phyloP scores from a whole-genome alignment of 2,797 vertebrate species.

The Distichodus sexfasciatus region DNA sequence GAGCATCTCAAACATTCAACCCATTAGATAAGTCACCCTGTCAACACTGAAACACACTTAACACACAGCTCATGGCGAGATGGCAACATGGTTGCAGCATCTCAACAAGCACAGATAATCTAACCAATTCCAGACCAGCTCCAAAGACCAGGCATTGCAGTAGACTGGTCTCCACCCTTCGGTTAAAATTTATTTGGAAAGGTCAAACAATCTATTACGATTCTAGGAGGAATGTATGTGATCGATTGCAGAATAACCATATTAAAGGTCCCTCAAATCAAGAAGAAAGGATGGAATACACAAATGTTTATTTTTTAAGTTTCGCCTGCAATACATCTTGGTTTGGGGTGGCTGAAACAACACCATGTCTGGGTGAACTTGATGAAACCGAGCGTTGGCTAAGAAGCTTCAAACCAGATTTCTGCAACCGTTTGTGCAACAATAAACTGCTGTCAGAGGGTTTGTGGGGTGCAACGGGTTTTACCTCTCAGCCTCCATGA shows the following conservation, averaged over 20 bases:
- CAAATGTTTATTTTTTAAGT: background rate
- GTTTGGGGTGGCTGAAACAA: background rate
- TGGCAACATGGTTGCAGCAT: constrained; percentile 15
- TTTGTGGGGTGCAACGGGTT: constrained; percentile 21
- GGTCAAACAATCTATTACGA: background rate
- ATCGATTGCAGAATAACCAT: background rate
- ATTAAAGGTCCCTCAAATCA: background rate
- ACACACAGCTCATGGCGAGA: constrained; percentile 20
- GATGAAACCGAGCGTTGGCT: constrained; percentile 15
- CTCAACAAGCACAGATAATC: constrained; percentile 33
- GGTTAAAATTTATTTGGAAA: background rate
- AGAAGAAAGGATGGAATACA: background rate
- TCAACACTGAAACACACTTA: constrained; percentile 28
- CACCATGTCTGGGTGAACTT: background rate
- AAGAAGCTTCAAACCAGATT: constrained; percentile 14
- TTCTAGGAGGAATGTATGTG: background rate
- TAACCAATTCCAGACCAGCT: constrained; percentile 34
- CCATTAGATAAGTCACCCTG: constrained; percentile 49
- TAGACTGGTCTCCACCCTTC: background rate
- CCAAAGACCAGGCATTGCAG: background rate
- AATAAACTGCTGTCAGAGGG: constrained; percentile 38
- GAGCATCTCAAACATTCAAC: constrained; percentile 48
- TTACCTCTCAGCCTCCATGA: constrained; percentile 35
- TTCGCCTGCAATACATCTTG: background rate
- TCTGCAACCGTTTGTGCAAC: constrained; percentile 16